phyloP scores from a whole-genome alignment of 2,113 vertebrate genomes.

The Aptenodytes patagonicus region DNA sequence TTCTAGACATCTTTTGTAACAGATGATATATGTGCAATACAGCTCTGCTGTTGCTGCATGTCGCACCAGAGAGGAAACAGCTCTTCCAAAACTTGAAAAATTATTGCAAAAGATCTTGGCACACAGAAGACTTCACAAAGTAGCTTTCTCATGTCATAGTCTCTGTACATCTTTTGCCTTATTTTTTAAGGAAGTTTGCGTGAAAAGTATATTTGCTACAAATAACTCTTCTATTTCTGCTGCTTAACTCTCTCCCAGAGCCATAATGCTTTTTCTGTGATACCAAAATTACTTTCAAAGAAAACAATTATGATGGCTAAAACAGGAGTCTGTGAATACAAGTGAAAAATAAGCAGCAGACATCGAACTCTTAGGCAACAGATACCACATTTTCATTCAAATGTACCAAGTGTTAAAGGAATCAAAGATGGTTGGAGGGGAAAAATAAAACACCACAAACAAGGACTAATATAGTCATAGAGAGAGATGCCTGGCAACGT shows the following conservation, averaged over 20 bases:
- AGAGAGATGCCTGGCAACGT: neutral
- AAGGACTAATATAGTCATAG: neutral
- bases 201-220: neutral
- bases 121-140: neutral
- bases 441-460: neutral
- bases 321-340: neutral
- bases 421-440: neutral
- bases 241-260: neutral
- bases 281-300: neutral
- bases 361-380: neutral
- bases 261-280: neutral
- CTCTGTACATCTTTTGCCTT: neutral
- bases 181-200: neutral
- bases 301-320: neutral
- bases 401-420: neutral
- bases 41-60: neutral
- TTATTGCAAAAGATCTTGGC: neutral
- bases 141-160: neutral
- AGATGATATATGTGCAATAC: neutral
- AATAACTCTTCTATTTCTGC: neutral
- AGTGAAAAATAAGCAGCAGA: neutral
- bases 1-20: neutral
- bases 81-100: neutral
- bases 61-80: neutral
- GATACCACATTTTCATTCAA: neutral